Evolutionary conservation across 2,888 invertebrate species (phyloP).

Genomic region (Dryobotodes eremita): DNA sequence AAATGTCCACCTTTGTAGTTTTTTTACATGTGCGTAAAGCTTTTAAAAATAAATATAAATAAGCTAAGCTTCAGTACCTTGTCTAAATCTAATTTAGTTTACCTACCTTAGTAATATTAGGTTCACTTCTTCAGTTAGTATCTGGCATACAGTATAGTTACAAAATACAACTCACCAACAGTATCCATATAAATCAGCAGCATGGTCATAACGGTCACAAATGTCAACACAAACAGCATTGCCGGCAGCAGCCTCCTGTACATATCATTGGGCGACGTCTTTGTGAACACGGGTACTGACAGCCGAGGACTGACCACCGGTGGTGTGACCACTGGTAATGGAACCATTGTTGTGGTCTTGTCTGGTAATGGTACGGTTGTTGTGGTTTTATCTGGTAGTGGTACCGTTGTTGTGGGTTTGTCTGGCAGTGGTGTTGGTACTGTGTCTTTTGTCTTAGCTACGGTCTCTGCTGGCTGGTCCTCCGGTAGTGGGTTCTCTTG

Average conservation of each 20-base stretch:
- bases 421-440: constrained; percentile 65
- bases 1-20: background rate
- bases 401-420: constrained; percentile 64
- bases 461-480: constrained; percentile 50
- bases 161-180: constrained; percentile 91
- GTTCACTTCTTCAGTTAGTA: background rate
- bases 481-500: constrained; percentile 77
- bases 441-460: constrained; percentile 73
- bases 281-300: constrained; percentile 80
- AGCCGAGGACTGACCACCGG: constrained; percentile 67
- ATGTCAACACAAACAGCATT: constrained; percentile 94
- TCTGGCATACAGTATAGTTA: background rate
- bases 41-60: too few relatives aligned
- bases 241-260: constrained; percentile 92
- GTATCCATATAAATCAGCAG: constrained; percentile 95
- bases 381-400: constrained; percentile 57
- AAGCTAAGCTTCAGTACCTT: background rate
- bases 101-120: too few relatives aligned
- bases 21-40: too few relatives aligned
- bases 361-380: constrained; percentile 66
- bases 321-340: constrained; percentile 66
- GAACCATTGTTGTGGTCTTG: constrained; percentile 62
- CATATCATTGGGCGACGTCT: constrained; percentile 85
- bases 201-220: constrained; percentile 95
- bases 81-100: background rate